These are phyloP conservation scores for Arvicanthis niloticus DNA, from an alignment of 2,113 vertebrate genomes.

Conservation along the genomic window DNA sequence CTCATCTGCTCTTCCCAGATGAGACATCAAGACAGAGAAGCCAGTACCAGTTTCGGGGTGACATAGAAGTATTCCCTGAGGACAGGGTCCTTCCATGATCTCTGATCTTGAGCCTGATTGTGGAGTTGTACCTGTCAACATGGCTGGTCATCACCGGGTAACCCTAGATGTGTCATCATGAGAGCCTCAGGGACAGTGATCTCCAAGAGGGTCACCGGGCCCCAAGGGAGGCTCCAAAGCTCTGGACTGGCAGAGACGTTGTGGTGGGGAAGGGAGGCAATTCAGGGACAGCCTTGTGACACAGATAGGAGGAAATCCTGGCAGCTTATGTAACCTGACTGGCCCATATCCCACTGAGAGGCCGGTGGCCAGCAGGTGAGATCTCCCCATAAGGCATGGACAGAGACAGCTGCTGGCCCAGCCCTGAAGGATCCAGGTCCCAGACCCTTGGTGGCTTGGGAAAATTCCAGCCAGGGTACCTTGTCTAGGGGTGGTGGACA, in stretches of 20 bases:
- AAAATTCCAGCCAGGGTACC: neutral
- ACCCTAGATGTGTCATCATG: neutral
- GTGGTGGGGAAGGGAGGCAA: neutral
- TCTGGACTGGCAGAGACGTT: neutral
- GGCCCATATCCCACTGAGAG: neutral
- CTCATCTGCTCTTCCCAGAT: neutral
- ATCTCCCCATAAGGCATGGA: neutral
- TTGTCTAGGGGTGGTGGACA: neutral
- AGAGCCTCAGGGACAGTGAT: neutral
- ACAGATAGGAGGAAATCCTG: neutral
- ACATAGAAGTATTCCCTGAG: fast-evolving
- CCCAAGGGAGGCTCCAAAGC: neutral
- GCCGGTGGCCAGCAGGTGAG: neutral
- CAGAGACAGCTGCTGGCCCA: neutral
- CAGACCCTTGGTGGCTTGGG: too few relatives aligned
- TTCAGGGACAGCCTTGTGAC: fast-evolving
- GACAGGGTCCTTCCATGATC: neutral
- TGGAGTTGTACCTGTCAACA: fast-evolving
- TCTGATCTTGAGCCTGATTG: neutral
- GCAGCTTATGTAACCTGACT: neutral
- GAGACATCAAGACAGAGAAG: neutral
- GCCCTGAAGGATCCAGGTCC: neutral
- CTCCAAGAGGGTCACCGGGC: neutral
- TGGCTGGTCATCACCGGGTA: neutral
- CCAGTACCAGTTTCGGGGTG: neutral